A percentile compares a stretch with the other conserved stretches of the same genome.
These are phyloP conservation scores for Dryobota labecula DNA, from an alignment of 2,888 invertebrate species.

Conservation along the genomic window DNA sequence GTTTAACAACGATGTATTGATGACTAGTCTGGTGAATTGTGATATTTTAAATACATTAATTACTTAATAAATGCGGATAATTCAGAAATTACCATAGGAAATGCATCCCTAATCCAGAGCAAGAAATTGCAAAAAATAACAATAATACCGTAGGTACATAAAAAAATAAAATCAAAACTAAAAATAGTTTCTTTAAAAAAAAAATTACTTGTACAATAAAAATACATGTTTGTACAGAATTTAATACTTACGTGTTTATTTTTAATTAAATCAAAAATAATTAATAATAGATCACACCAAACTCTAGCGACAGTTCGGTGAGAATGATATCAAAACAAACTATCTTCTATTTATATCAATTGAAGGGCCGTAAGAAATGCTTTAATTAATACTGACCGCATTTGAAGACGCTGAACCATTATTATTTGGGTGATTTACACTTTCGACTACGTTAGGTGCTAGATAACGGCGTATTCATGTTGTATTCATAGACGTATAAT, in stretches of 20 bases:
- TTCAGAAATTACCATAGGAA: too few species aligned
- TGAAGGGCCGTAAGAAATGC: background rate
- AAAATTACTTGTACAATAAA: too few species aligned
- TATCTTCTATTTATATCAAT: slow-evolving; percentile 42
- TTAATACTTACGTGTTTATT: slow-evolving; percentile 24
- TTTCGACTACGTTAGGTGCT: background rate
- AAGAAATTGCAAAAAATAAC: too few species aligned
- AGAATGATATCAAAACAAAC: slow-evolving; percentile 16
- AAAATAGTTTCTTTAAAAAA: too few species aligned
- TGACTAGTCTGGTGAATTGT: background rate
- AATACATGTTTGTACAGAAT: background rate
- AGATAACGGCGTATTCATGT: background rate
- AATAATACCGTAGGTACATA: too few species aligned
- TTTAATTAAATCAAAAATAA: background rate
- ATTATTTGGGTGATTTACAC: background rate
- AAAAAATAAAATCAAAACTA: too few species aligned
- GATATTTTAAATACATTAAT: background rate
- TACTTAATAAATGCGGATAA: background rate
- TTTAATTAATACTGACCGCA: slow-evolving; percentile 30
- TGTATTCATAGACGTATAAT: background rate
- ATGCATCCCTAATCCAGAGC: too few species aligned
- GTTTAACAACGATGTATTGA: background rate
- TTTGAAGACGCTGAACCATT: slow-evolving; percentile 39
- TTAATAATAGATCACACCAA: slow-evolving; percentile 19
- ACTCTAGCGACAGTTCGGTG: background rate